phyloP scores from a whole-genome alignment of 2,888 invertebrate species.

The Rhingia campestris region DNA sequence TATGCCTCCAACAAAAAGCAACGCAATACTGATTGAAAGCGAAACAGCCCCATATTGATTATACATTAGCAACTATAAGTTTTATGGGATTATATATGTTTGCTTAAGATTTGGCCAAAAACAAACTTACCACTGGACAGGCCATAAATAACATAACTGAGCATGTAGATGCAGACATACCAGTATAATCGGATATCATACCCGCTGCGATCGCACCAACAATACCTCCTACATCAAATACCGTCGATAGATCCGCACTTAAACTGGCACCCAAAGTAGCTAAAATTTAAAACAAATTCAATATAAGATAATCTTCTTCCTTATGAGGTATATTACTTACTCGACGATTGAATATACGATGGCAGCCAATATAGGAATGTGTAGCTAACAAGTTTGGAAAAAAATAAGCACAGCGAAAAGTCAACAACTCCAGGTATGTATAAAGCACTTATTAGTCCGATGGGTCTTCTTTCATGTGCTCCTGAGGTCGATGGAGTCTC shows the following conservation, averaged over 20 bases:
- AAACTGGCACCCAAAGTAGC: constrained; percentile 87
- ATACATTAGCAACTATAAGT: constrained; percentile 89
- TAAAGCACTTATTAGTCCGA: constrained; percentile 85
- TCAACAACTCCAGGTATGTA: constrained; percentile 96
- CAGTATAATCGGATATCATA: constrained; percentile 90
- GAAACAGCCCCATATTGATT: constrained; percentile 88
- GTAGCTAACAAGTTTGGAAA: constrained; percentile 97
- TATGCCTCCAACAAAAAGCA: constrained; percentile 90
- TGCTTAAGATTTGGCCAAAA: too few species aligned
- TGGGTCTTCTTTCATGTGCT: constrained; percentile 77
- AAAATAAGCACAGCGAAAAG: constrained; percentile 96
- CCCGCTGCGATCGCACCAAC: constrained; percentile 95
- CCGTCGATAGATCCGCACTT: constrained; percentile 90
- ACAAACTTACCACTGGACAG: constrained; percentile 88
- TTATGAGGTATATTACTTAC: constrained; percentile 85
- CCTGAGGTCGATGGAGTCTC: constrained; percentile 67
- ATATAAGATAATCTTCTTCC: background rate
- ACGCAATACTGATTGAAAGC: constrained; percentile 85
- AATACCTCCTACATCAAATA: constrained; percentile 96
- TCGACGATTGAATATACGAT: constrained; percentile 91
- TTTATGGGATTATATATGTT: background rate
- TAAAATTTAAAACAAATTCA: constrained; percentile 79
- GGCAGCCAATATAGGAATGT: constrained; percentile 99
- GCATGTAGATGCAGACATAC: constrained; percentile 95
- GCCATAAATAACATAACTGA: constrained; percentile 90